Percentiles rank a stretch among this genome's conserved stretches.
These are phyloP conservation scores for Malaclemys terrapin DNA, from an alignment of 2,113 vertebrate species.

Conservation along the genomic window DNA sequence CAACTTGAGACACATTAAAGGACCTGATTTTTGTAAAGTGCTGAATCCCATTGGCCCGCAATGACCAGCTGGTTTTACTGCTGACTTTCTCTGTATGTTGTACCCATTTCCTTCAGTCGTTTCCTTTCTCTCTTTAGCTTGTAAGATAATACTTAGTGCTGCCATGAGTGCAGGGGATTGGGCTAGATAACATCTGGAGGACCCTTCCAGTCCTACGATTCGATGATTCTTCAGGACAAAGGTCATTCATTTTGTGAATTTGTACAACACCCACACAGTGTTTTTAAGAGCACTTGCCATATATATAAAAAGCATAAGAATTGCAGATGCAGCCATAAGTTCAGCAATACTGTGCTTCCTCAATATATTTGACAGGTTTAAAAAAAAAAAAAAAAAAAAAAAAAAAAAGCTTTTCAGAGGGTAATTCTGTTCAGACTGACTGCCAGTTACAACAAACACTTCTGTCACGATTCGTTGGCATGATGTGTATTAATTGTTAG, in stretches of 20 bases:
- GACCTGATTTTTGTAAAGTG: not conserved
- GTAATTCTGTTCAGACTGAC: not conserved
- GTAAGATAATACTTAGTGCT: not conserved
- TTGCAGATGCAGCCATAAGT: not conserved
- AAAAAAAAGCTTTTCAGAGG: not conserved
- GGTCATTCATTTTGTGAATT: not conserved
- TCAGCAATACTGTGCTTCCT: not conserved
- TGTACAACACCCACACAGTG: not conserved
- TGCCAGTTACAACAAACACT: not conserved
- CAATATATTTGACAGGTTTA: not conserved
- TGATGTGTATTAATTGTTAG: fast-evolving
- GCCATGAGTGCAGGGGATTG: too few relatives aligned
- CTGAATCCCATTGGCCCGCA: not conserved
- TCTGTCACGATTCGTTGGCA: not conserved
- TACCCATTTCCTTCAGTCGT: not conserved
- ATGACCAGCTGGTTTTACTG: not conserved
- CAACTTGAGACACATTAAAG: too few relatives aligned
- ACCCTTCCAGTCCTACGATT: too few relatives aligned
- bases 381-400: not conserved
- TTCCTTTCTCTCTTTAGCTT: not conserved
- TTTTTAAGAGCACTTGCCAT: not conserved
- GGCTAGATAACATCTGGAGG: too few relatives aligned
- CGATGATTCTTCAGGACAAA: not conserved
- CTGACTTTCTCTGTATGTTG: not conserved
- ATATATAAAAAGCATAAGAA: not conserved